Conservation (phyloP, 2,888 invertebrate species). For the Hipparchia semele region DNA sequence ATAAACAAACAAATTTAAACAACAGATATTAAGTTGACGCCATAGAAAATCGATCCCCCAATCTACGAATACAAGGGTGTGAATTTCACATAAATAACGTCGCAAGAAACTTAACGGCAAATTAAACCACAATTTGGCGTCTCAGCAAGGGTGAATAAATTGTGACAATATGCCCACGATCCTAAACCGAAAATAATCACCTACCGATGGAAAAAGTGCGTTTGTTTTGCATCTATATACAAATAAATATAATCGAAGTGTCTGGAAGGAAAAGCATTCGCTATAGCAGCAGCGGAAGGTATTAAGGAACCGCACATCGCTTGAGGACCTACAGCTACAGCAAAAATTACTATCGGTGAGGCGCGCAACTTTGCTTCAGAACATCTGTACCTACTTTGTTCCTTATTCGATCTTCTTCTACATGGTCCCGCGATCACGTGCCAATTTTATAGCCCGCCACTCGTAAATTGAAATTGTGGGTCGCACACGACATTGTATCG, state of each 20-base stretch:
- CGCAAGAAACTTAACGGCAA: slow-evolving; percentile 65
- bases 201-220: slow-evolving; percentile 1
- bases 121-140: slow-evolving; percentile 71
- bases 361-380: too few species aligned
- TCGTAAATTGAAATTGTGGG: slow-evolving; percentile 79
- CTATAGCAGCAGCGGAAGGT: too few species aligned
- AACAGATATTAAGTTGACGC: not conserved
- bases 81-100: slow-evolving; percentile 55
- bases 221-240: not conserved
- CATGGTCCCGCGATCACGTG: slow-evolving; percentile 76
- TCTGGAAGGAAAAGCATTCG: too few species aligned
- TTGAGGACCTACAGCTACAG: not conserved
- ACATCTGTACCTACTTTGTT: not conserved
- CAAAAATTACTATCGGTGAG: too few species aligned
- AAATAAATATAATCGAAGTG: too few species aligned
- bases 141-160: slow-evolving; percentile 69
- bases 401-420: slow-evolving; percentile 57
- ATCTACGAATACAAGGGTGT: slow-evolving; percentile 40
- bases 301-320: too few species aligned
- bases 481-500: slow-evolving; percentile 55
- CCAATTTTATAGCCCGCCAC: slow-evolving; percentile 76
- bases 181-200: slow-evolving; percentile 54
- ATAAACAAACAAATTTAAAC: not conserved
- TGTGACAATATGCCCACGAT: slow-evolving; percentile 59
- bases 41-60: slow-evolving; percentile 19